Evolutionary conservation across 53 echinoderm and acorn worm species (phyloP).

Genomic region (Temnopleurus reevesii): DNA sequence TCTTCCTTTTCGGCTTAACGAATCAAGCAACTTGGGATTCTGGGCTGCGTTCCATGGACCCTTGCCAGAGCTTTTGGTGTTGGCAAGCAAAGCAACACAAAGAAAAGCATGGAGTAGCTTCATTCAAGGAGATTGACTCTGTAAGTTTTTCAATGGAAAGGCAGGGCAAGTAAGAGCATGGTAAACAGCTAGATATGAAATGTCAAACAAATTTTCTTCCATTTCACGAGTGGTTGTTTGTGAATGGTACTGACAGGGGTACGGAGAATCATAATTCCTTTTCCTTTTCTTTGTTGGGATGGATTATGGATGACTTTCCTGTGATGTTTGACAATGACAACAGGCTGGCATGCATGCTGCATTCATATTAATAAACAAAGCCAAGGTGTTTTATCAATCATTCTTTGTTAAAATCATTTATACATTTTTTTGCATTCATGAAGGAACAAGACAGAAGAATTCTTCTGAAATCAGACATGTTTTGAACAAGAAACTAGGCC

Average conservation of each 20-base stretch:
- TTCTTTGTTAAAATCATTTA: too few species aligned
- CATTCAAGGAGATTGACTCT: conserved; percentile 17
- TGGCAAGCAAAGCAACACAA: conserved; percentile 24
- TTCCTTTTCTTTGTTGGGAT: not conserved
- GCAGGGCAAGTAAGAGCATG: conserved; percentile 1
- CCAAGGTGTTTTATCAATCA: conserved; percentile 8
- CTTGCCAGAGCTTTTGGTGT: not conserved
- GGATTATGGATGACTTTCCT: conserved; percentile 3
- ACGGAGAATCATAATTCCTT: not conserved
- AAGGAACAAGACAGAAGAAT: too few species aligned
- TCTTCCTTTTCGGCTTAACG: conserved; percentile 49
- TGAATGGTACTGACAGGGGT: conserved; percentile 35
- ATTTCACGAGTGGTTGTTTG: not conserved
- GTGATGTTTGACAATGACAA: not conserved
- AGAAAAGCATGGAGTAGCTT: not conserved
- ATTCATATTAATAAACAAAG: not conserved
- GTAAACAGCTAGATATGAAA: conserved; percentile 26
- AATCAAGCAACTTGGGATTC: not conserved
- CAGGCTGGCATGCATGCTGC: not conserved
- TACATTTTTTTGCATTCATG: too few species aligned
- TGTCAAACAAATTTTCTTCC: conserved; percentile 40
- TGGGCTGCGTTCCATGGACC: conserved; percentile 24
- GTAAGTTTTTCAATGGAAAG: not conserved
- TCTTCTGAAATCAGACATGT: too few species aligned
- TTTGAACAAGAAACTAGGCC: too few species aligned